A percentile compares a stretch with the other conserved stretches of the same genome.
Evolutionary conservation across 1,140 invertebrate species (phyloP).

Genomic region (Andricus grossulariae): DNA sequence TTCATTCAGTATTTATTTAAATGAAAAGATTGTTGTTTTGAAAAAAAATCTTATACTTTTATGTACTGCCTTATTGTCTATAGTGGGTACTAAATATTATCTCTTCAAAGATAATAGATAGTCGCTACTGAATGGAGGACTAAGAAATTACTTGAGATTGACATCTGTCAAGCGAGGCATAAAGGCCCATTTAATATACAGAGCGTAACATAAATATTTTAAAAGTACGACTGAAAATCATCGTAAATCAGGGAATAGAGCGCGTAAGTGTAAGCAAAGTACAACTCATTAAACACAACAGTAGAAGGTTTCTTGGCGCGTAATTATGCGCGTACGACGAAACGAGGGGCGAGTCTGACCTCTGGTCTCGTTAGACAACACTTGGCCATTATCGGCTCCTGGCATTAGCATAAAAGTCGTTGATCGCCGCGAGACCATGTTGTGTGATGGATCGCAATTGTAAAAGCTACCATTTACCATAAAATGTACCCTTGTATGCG

Average conservation of each 20-base stretch:
- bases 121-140: too few relatives aligned
- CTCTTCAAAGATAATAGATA: too few relatives aligned
- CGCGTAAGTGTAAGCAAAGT: background rate
- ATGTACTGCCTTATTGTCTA: too few relatives aligned
- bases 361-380: conserved; percentile 49
- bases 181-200: background rate
- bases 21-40: too few relatives aligned
- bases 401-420: conserved; percentile 41
- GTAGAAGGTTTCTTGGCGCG: conserved; percentile 14
- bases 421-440: conserved; percentile 35
- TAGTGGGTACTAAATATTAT: too few relatives aligned
- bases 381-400: conserved; percentile 42
- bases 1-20: too few relatives aligned
- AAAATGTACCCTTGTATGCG: conserved; percentile 21
- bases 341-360: conserved; percentile 46
- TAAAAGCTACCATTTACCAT: conserved; percentile 32
- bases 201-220: background rate
- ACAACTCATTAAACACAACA: conserved; percentile 13
- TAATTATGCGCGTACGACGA: conserved; percentile 17
- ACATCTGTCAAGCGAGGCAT: background rate
- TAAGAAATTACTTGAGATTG: background rate
- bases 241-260: conserved; percentile 21
- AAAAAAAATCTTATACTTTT: too few relatives aligned
- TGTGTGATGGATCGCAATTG: conserved; percentile 41
- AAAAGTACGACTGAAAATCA: background rate